A percentile compares a stretch with the other conserved stretches of the same genome.
phyloP scores from a whole-genome alignment of 2,797 vertebrate genomes.

The Glyptemys insculpta region DNA sequence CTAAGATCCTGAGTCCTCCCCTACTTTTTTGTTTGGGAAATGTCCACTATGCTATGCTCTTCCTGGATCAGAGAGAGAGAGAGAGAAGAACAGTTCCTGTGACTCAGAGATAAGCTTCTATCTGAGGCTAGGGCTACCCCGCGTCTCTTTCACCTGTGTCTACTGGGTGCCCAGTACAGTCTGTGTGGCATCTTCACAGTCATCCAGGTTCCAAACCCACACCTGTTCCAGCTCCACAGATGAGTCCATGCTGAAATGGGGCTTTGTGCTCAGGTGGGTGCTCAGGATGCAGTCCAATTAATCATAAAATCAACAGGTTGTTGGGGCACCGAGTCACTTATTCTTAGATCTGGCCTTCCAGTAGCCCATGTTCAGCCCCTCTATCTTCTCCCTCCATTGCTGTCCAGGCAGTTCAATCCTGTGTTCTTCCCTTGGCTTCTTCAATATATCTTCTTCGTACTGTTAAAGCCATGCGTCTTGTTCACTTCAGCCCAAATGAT shows the following conservation, averaged over 20 bases:
- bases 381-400: conserved; percentile 57
- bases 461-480: background rate
- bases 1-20: no score
- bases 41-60: background rate
- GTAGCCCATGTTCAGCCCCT: conserved; percentile 52
- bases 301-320: background rate
- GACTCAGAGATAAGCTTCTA: background rate
- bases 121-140: no score
- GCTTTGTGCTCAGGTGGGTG: background rate
- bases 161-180: background rate
- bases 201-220: background rate
- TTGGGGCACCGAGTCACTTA: background rate
- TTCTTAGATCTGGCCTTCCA: background rate
- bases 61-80: background rate
- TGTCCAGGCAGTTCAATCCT: conserved; percentile 50
- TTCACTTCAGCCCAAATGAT: conserved; percentile 1
- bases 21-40: background rate
- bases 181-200: background rate
- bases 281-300: background rate
- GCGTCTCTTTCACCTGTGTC: background rate
- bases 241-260: background rate
- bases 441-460: conserved; percentile 20
- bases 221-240: no score
- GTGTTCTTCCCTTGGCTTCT: conserved; percentile 42
- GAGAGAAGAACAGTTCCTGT: background rate